A percentile compares a stretch with the other conserved stretches of the same genome.
Conservation (phyloP, 2,113 vertebrate species). For the Rhinoptilus africanus region DNA sequence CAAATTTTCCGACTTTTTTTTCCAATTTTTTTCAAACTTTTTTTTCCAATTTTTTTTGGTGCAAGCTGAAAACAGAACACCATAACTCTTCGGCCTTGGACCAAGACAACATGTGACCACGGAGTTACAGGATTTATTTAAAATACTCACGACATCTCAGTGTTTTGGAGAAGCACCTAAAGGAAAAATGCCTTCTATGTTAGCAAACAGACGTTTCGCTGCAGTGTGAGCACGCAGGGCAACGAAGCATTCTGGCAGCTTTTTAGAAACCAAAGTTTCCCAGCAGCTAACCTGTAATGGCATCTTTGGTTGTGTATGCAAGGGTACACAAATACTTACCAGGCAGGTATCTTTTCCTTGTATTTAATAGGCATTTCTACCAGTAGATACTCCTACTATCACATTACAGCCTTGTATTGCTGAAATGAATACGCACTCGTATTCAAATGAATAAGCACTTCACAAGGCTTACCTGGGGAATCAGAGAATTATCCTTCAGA, state of each 20-base stretch:
- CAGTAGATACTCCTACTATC: neutral
- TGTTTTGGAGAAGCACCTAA: neutral
- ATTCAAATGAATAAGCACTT: too few species aligned
- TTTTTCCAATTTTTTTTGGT: neutral
- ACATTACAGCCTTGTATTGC: neutral
- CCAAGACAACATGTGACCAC: neutral
- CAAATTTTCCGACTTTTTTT: neutral
- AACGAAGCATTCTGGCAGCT: neutral
- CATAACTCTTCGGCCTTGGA: neutral
- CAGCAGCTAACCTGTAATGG: neutral
- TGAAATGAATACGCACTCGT: neutral
- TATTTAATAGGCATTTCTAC: neutral
- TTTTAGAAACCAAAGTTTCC: neutral
- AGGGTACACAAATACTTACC: neutral
- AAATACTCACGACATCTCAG: neutral
- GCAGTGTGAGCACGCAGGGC: fast-evolving
- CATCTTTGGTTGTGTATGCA: neutral
- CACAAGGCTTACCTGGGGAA: neutral
- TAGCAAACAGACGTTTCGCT: neutral
- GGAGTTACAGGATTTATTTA: neutral
- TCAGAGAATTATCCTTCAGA: neutral
- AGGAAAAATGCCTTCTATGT: neutral
- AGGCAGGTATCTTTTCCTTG: neutral
- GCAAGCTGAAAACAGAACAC: neutral
- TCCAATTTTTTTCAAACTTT: too few species aligned